These are phyloP conservation scores for Protophormia terraenovae DNA, from an alignment of 2,888 invertebrate genomes.

Conservation along the genomic window DNA sequence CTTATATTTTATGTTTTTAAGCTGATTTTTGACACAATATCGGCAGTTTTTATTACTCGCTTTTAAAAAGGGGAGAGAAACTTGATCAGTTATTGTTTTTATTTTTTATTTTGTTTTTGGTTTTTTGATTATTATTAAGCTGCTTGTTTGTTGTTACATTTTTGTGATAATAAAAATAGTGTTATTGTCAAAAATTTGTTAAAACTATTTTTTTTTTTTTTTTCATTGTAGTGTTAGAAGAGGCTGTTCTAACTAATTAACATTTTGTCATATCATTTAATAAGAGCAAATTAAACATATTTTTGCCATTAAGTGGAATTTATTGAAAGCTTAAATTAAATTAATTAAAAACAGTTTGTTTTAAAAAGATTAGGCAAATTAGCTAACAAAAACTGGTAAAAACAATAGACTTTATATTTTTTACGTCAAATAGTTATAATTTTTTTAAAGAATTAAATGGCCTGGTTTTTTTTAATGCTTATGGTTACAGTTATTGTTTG, in stretches of 20 bases:
- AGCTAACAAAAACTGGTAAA: neutral
- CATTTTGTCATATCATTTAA: conserved; percentile 40
- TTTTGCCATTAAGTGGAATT: conserved; percentile 29
- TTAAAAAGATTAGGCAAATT: conserved; percentile 33
- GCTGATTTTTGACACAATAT: conserved; percentile 72
- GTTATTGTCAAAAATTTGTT: neutral
- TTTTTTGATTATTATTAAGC: neutral
- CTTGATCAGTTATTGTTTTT: no score
- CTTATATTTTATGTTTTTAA: conserved; percentile 77
- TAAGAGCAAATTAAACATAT: conserved; percentile 32
- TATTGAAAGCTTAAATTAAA: conserved; percentile 36
- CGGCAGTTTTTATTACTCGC: neutral
- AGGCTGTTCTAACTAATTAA: conserved; percentile 34
- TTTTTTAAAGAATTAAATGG: neutral
- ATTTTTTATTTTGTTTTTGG: neutral
- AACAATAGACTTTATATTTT: neutral
- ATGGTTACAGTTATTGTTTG: no score
- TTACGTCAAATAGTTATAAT: neutral
- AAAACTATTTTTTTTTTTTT: neutral
- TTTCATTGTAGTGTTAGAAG: neutral
- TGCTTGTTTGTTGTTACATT: conserved; percentile 44
- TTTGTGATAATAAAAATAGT: conserved; percentile 16
- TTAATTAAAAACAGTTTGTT: conserved; percentile 37
- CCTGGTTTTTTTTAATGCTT: neutral
- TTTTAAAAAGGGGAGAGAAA: neutral